Percentiles rank a stretch among this genome's conserved stretches.
Conservation (phyloP, 2,797 vertebrate species). For the Menidia menidia region DNA sequence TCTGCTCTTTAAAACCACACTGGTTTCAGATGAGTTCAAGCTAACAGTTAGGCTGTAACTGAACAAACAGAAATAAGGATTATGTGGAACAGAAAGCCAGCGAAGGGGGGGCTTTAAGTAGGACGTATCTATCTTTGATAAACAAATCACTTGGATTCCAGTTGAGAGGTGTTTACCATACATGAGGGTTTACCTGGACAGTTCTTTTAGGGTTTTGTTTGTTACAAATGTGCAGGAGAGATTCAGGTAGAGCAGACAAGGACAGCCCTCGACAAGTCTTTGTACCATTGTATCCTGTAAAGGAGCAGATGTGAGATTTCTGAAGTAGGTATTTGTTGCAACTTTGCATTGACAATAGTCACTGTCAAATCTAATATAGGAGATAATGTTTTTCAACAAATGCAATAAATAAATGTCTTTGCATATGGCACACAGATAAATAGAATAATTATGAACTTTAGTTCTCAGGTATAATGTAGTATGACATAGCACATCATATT, state of each 20-base stretch:
- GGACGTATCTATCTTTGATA: not conserved
- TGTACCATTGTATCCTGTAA: conserved; percentile 84
- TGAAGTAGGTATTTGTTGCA: not conserved
- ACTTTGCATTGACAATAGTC: not conserved
- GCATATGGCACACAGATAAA: not conserved
- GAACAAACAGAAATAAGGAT: conserved; percentile 22
- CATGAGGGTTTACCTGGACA: conserved; percentile 81
- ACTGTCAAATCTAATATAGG: not conserved
- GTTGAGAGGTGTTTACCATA: conserved; percentile 15
- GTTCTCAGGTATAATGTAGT: not conserved
- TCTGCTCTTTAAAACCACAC: conserved; percentile 26
- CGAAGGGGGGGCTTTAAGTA: not conserved
- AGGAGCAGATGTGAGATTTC: conserved; percentile 36
- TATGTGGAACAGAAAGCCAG: conserved; percentile 28
- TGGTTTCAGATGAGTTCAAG: conserved; percentile 19
- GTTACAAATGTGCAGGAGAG: conserved; percentile 83
- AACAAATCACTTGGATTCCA: not conserved
- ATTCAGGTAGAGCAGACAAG: conserved; percentile 85
- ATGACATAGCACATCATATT: not conserved
- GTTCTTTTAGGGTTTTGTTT: conserved; percentile 77
- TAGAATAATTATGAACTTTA: not conserved
- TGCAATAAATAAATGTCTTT: not conserved
- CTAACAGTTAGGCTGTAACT: conserved; percentile 4
- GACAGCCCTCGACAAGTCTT: conserved; percentile 82
- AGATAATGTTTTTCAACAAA: too few relatives aligned